Conservation (phyloP, 2,797 vertebrate species). For the Carapus acus region DNA sequence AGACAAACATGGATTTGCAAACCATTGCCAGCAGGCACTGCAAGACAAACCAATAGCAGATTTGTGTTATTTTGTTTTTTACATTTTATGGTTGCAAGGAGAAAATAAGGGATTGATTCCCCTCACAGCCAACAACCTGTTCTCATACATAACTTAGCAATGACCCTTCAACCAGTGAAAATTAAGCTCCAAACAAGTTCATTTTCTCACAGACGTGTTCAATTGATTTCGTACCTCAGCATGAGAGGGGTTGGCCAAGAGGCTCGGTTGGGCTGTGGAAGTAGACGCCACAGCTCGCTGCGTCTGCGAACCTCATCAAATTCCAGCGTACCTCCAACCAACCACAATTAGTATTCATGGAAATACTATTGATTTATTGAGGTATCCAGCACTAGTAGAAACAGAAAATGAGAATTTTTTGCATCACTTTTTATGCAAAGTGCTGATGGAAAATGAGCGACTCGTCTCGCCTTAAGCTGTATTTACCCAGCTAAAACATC, state of each 20-base stretch:
- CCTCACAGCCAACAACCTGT: constrained; percentile 32
- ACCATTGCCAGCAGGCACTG: too few relatives aligned
- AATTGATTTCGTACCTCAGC: constrained; percentile 72
- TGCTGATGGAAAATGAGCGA: constrained; percentile 42
- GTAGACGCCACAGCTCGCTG: constrained; percentile 46
- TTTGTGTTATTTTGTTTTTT: too few relatives aligned
- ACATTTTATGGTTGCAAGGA: constrained; percentile 22
- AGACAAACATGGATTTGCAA: too few relatives aligned
- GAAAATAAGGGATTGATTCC: constrained; percentile 15
- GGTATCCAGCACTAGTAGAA: constrained; percentile 43
- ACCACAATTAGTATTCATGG: constrained; percentile 70
- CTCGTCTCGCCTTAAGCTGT: constrained; percentile 35
- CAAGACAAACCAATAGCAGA: too few relatives aligned
- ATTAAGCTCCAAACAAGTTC: constrained; percentile 72
- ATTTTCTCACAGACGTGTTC: constrained; percentile 68
- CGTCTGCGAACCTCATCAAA: constrained; percentile 56
- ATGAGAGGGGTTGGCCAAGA: constrained; percentile 63
- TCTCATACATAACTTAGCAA: constrained; percentile 51
- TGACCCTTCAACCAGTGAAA: constrained; percentile 61
- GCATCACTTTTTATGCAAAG: constrained; percentile 37
- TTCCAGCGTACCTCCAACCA: constrained; percentile 45
- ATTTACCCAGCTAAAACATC: constrained; percentile 49
- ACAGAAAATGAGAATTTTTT: constrained; percentile 47
- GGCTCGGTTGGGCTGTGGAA: constrained; percentile 42
- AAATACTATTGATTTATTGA: constrained; percentile 61